phyloP scores from a whole-genome alignment of 2,888 invertebrate species.

The Branchipolynoe longqiensis region DNA sequence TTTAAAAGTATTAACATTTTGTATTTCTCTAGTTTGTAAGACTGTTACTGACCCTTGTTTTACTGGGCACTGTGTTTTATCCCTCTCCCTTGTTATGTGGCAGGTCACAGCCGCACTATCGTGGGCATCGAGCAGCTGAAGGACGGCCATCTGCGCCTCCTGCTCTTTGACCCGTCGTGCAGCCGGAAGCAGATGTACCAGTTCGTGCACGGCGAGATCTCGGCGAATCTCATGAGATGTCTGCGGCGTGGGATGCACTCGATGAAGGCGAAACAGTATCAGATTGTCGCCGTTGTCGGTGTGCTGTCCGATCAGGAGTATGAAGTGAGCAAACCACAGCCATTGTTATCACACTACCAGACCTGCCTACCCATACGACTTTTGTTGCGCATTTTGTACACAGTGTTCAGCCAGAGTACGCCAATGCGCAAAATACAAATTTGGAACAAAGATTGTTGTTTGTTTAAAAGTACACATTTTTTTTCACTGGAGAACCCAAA shows the following conservation, averaged over 20 bases:
- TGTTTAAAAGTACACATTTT: too few relatives aligned
- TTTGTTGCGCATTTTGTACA: too few relatives aligned
- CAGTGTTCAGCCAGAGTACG: too few relatives aligned
- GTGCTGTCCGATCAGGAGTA: slow-evolving; percentile 87
- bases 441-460: too few relatives aligned
- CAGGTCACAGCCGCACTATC: slow-evolving; percentile 94
- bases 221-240: slow-evolving; percentile 84
- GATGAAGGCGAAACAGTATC: slow-evolving; percentile 92
- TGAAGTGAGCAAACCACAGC: slow-evolving; percentile 70
- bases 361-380: too few relatives aligned
- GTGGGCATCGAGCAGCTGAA: slow-evolving; percentile 91
- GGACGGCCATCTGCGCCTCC: slow-evolving; percentile 85
- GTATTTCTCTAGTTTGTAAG: too few relatives aligned
- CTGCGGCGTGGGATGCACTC: slow-evolving; percentile 88
- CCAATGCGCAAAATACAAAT: too few relatives aligned
- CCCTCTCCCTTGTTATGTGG: background rate
- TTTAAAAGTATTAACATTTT: too few relatives aligned
- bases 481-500: too few relatives aligned
- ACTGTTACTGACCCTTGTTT: too few relatives aligned
- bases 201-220: slow-evolving; percentile 84
- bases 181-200: slow-evolving; percentile 90
- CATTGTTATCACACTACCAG: too few relatives aligned
- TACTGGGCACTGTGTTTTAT: too few relatives aligned
- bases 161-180: slow-evolving; percentile 91
- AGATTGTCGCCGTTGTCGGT: slow-evolving; percentile 90